These are phyloP conservation scores for Ophion ventricosus DNA, from an alignment of 2,888 invertebrate genomes.

Conservation along the genomic window DNA sequence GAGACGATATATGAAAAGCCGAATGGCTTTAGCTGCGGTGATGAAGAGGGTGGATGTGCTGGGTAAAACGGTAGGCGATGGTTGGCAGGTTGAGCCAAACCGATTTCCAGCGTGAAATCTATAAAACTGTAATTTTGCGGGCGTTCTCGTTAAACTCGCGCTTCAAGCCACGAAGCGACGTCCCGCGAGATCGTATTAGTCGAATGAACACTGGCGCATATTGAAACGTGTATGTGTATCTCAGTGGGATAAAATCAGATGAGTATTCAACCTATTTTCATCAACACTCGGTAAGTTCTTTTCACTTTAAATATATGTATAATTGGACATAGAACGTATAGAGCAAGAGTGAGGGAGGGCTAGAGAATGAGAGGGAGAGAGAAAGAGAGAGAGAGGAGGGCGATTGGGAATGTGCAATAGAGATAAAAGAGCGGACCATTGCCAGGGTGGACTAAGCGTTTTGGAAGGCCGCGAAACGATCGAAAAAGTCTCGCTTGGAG, in stretches of 20 bases:
- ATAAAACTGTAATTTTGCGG: slow-evolving; percentile 65
- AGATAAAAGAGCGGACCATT: slow-evolving; percentile 22
- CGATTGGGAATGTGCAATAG: slow-evolving; percentile 16
- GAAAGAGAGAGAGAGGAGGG: background rate
- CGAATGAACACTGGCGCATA: slow-evolving; percentile 20
- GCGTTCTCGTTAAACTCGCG: slow-evolving; percentile 59
- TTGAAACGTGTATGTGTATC: background rate
- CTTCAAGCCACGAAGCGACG: slow-evolving; percentile 41
- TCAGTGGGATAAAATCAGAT: slow-evolving; percentile 6
- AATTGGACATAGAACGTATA: background rate
- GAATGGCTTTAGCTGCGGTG: background rate
- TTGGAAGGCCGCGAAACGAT: slow-evolving; percentile 65
- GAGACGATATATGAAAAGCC: slow-evolving; percentile 4
- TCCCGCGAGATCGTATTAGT: slow-evolving; percentile 34
- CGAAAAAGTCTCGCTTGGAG: slow-evolving; percentile 70
- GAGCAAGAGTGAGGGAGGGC: background rate
- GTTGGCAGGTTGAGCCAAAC: slow-evolving; percentile 51
- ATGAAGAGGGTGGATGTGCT: slow-evolving; percentile 15
- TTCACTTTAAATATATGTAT: background rate
- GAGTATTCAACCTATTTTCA: background rate
- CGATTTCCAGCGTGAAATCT: slow-evolving; percentile 61
- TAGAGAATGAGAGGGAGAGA: background rate
- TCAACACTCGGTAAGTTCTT: slow-evolving; percentile 16
- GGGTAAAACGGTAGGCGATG: slow-evolving; percentile 23
- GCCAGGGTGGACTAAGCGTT: slow-evolving; percentile 65